Evolutionary conservation across 2,113 vertebrate genomes (phyloP).

Genomic region (Platycercus adscitus): DNA sequence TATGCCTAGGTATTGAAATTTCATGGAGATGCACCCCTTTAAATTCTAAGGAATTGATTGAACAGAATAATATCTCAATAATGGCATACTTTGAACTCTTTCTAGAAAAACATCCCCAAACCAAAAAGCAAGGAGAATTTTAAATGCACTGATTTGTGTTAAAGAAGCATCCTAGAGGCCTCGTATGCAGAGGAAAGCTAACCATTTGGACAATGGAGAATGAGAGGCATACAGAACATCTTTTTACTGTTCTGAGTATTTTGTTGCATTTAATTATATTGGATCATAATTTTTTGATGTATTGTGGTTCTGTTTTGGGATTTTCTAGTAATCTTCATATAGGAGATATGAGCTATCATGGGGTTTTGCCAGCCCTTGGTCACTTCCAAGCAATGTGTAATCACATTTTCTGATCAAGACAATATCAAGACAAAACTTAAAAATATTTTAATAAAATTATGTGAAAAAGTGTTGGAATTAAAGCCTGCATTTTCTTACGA

Average conservation of each 20-base stretch:
- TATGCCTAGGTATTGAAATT: background rate
- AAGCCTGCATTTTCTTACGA: background rate
- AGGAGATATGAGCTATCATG: background rate
- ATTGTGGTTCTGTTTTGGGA: background rate
- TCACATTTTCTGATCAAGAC: background rate
- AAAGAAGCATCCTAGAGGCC: background rate
- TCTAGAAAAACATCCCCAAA: background rate
- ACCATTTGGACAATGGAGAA: background rate
- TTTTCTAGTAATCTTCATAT: background rate
- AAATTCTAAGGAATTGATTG: background rate
- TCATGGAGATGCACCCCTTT: background rate
- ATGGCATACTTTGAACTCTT: background rate
- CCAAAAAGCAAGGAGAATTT: background rate
- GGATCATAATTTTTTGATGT: background rate
- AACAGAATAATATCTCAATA: background rate
- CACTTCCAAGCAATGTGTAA: background rate
- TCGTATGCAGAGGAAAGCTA: background rate
- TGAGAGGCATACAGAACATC: background rate
- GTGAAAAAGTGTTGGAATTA: background rate
- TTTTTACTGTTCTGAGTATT: background rate
- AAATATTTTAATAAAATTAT: background rate
- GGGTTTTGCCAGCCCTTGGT: background rate
- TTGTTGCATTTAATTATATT: background rate
- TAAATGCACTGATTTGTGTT: background rate
- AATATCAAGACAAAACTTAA: background rate